Percentiles rank a stretch among this genome's conserved stretches.
These are phyloP conservation scores for Drosophila busckii DNA, from an alignment of 1,140 invertebrate species.

Conservation along the genomic window DNA sequence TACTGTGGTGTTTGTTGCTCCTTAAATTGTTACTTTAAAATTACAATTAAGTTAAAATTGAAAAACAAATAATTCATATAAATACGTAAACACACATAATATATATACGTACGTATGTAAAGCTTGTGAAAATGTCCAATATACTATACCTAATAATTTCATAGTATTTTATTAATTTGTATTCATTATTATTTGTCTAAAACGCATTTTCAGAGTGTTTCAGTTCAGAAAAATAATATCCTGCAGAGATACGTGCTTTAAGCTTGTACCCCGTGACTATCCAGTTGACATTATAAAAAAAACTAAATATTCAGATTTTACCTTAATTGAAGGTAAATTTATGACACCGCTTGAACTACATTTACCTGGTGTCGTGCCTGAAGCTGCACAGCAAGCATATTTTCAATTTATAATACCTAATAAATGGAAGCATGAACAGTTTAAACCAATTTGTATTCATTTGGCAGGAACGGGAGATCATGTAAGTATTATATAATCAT, in stretches of 20 bases:
- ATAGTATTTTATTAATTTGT: background rate
- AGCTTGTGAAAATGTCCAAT: too few relatives aligned
- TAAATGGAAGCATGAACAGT: conserved; percentile 85
- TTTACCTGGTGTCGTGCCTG: conserved; percentile 92
- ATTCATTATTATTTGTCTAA: too few relatives aligned
- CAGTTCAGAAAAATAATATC: conserved; percentile 93
- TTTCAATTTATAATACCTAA: conserved; percentile 92
- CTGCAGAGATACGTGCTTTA: conserved; percentile 89
- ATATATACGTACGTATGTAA: too few relatives aligned
- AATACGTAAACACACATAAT: too few relatives aligned
- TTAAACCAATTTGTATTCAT: conserved; percentile 94
- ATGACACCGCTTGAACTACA: conserved; percentile 89
- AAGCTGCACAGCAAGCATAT: conserved; percentile 88
- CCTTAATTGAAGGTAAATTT: conserved; percentile 93
- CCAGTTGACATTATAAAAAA: conserved; percentile 95
- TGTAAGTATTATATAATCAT: conserved; percentile 82
- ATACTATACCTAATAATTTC: too few relatives aligned
- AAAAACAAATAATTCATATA: too few relatives aligned
- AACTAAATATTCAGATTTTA: conserved; percentile 86
- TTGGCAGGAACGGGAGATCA: conserved; percentile 99
- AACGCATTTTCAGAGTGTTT: conserved; percentile 88
- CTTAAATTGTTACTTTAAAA: too few relatives aligned
- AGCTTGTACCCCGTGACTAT: conserved; percentile 89
- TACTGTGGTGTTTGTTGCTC: too few relatives aligned
- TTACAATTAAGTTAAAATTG: too few relatives aligned